phyloP scores from a whole-genome alignment of 2,113 vertebrate genomes.

The Synodontis membranacea region DNA sequence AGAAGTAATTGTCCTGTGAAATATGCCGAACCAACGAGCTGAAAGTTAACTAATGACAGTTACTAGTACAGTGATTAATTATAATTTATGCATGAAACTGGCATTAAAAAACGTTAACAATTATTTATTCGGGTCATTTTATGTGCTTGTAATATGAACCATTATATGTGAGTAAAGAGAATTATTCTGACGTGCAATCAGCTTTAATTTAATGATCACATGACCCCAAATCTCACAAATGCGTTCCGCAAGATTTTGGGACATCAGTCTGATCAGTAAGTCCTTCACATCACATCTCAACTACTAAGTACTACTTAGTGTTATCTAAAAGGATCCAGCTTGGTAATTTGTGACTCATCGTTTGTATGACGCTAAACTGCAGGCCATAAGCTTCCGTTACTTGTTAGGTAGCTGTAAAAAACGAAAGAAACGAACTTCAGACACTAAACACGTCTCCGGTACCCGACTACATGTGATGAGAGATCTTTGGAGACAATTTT shows the following conservation, averaged over 20 bases:
- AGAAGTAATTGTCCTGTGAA: not conserved
- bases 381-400: not conserved
- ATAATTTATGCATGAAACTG: not conserved
- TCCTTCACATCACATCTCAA: not conserved
- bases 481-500: not conserved
- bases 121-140: not conserved
- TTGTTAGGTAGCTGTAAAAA: not conserved
- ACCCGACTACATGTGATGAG: not conserved
- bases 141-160: not conserved
- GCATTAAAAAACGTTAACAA: not conserved
- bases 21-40: not conserved
- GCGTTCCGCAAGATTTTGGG: not conserved
- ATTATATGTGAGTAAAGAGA: not conserved
- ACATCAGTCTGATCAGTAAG: not conserved
- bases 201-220: not conserved
- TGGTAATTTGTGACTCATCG: not conserved
- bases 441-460: not conserved
- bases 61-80: not conserved
- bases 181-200: not conserved
- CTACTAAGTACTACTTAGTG: not conserved
- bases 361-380: not conserved
- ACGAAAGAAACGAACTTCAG: not conserved
- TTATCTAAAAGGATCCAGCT: not conserved
- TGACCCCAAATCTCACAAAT: not conserved
- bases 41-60: not conserved